Percentiles rank a stretch among this genome's conserved stretches.
These are phyloP conservation scores for Apoda limacodes DNA, from an alignment of 2,888 invertebrate genomes.

Conservation along the genomic window DNA sequence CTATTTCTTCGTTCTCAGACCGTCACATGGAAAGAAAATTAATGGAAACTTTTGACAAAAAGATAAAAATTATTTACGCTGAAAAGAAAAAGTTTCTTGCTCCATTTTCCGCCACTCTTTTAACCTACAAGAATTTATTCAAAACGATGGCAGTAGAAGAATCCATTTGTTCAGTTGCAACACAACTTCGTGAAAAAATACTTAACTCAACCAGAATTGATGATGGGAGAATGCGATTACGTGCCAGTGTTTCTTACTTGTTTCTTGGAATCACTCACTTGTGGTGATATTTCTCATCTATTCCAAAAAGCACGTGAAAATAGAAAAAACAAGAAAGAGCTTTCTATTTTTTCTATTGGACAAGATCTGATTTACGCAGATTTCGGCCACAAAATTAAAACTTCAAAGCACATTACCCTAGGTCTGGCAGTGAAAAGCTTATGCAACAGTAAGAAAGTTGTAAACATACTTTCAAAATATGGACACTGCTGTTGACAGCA, in stretches of 20 bases:
- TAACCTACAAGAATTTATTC: conserved; percentile 19
- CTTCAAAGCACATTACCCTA: conserved; percentile 19
- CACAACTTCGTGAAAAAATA: conserved; percentile 22
- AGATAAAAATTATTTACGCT: conserved; percentile 19
- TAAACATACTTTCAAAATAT: conserved; percentile 24
- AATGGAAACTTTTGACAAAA: conserved; percentile 21
- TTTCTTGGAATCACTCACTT: conserved; percentile 11
- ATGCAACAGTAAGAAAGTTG: conserved; percentile 22
- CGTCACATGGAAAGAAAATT: conserved; percentile 17
- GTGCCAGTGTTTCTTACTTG: conserved; percentile 10
- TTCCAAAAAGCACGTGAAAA: conserved; percentile 10
- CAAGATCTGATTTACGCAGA: conserved; percentile 6
- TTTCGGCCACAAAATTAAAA: conserved; percentile 21
- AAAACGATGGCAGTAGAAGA: conserved; percentile 19
- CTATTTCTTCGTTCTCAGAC: conserved; percentile 18
- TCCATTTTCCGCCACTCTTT: conserved; percentile 19
- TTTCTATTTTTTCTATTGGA: conserved; percentile 9
- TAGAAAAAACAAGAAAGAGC: conserved; percentile 8
- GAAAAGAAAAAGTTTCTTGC: conserved; percentile 23
- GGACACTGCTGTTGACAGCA: conserved; percentile 29
- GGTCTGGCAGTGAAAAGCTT: conserved; percentile 27
- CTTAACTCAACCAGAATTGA: conserved; percentile 10
- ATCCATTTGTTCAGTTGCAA: conserved; percentile 22
- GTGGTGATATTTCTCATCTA: conserved; percentile 10
- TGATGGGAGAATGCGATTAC: conserved; percentile 12